Percentiles rank a stretch among this genome's conserved stretches.
Evolutionary conservation across 2,888 invertebrate species (phyloP).

Genomic region (Drosophila monieri): DNA sequence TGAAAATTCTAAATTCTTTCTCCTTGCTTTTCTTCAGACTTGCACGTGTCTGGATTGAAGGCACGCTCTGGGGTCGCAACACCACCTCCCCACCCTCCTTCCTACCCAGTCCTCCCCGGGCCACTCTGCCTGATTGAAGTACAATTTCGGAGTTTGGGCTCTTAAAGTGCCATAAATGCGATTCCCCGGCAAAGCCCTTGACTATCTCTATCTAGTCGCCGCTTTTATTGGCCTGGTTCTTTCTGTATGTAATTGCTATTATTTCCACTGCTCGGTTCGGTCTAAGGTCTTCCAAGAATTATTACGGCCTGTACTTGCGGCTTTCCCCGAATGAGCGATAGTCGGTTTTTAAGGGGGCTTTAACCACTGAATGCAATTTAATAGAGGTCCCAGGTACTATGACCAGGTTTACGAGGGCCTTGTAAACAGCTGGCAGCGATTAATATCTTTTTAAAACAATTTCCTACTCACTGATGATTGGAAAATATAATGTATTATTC

Average conservation of each 20-base stretch:
- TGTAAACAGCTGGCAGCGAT: conserved; percentile 27
- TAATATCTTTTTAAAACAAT: conserved; percentile 8
- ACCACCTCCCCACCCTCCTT: too few species aligned
- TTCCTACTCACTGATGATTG: conserved; percentile 10
- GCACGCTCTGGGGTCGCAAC: conserved; percentile 52
- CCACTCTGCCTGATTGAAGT: conserved; percentile 7
- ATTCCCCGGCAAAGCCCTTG: conserved; percentile 20
- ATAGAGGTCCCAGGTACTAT: conserved; percentile 18
- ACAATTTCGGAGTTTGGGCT: conserved; percentile 39
- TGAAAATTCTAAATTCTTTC: conserved; percentile 62
- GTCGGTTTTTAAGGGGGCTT: conserved; percentile 32
- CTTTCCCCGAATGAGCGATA: conserved; percentile 54
- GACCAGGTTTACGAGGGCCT: not conserved
- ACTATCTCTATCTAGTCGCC: conserved; percentile 24
- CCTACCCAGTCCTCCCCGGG: not conserved
- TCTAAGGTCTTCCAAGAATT: conserved; percentile 56
- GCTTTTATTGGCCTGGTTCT: conserved; percentile 57
- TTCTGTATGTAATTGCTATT: conserved; percentile 71
- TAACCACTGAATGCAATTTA: conserved; percentile 47
- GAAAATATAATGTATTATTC: not conserved
- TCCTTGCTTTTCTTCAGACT: conserved; percentile 23
- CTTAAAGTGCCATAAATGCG: conserved; percentile 72
- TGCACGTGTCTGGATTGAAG: conserved; percentile 76
- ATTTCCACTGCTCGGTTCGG: conserved; percentile 36
- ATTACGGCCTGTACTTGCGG: conserved; percentile 29